Base-by-base conservation (phyloP, 1,140 invertebrate genomes). In the Sycophaga agraensis region DNA sequence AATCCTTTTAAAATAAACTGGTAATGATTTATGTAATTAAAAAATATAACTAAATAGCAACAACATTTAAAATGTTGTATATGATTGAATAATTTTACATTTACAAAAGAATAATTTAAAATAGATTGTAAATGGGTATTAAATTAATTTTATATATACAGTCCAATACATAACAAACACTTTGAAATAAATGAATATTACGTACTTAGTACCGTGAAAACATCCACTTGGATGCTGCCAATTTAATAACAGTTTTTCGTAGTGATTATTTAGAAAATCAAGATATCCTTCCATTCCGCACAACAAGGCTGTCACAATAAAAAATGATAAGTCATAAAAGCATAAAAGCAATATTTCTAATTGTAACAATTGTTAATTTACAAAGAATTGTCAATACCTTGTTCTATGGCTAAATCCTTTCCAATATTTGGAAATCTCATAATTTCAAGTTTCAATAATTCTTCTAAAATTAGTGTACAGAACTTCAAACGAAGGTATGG, bases 261-360 rank as follows among this genome's bases (percentile, higher is more conserved):
- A 77, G 45, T 69, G 68, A n/a, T 63, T 16, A 49, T 64, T 63
- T 0, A 68, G 58, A 37, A 81, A 75, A 49, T 80, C 76, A 1
- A 69, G 34, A 34, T 69, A 79, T 14, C 78, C 78, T 57, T 75
- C 76, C 69, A 79, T 76, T 0, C 79, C 79, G 48, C 79, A 81
- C 12, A 80, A 53, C 19, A 72, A 45, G 37, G 77, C 78, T 78
- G 46, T n/a, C 63, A 69, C 21, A 35, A 35, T 24, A 51, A 43
- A 66, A 26, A 19, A 43, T n/a, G n/a, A n/a, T n/a, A n/a, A n/a
- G n/a, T n/a, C n/a, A n/a, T n/a, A n/a, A n/a, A n/a, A n/a, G n/a
- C n/a, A n/a, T n/a, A n/a, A n/a, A n/a, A n/a, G n/a, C n/a, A n/a
- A n/a, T n/a, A 39, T 51, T 59, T 55, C 6, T 43, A 53, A 22